These are phyloP conservation scores for Nothoprocta perdicaria DNA, from an alignment of 2,113 vertebrate genomes.

Conservation along the genomic window DNA sequence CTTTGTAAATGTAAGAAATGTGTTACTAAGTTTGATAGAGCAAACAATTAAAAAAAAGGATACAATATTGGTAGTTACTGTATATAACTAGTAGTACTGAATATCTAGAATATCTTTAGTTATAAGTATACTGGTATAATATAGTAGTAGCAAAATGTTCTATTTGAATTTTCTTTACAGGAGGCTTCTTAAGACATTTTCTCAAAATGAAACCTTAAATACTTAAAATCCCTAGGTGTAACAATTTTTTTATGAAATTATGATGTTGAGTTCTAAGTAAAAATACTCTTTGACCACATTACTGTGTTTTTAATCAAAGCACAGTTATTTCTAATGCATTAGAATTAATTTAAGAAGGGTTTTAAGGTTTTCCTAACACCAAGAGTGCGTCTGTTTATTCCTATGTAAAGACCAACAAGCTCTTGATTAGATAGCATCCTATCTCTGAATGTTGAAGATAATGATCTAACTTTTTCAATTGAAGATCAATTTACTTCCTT, in stretches of 20 bases:
- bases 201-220: not conserved
- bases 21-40: not conserved
- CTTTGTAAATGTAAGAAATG: constrained; percentile 11
- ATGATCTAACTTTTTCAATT: not conserved
- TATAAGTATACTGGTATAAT: not conserved
- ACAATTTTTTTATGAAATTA: not conserved
- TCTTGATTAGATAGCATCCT: not conserved
- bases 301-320: not conserved
- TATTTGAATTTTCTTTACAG: not conserved
- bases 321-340: not conserved
- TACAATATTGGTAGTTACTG: not conserved
- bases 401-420: not conserved
- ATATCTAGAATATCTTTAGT: not conserved
- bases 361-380: not conserved
- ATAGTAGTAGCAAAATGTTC: fast-evolving
- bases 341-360: not conserved
- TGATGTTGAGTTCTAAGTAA: not conserved
- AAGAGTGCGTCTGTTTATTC: fast-evolving
- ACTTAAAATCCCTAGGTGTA: not conserved
- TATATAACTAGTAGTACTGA: not conserved
- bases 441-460: not conserved
- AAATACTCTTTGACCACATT: not conserved
- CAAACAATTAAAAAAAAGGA: not conserved
- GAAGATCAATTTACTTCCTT: not conserved
- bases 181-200: not conserved